Conservation (phyloP, 2,888 invertebrate genomes). For the Abrostola tripartita region DNA sequence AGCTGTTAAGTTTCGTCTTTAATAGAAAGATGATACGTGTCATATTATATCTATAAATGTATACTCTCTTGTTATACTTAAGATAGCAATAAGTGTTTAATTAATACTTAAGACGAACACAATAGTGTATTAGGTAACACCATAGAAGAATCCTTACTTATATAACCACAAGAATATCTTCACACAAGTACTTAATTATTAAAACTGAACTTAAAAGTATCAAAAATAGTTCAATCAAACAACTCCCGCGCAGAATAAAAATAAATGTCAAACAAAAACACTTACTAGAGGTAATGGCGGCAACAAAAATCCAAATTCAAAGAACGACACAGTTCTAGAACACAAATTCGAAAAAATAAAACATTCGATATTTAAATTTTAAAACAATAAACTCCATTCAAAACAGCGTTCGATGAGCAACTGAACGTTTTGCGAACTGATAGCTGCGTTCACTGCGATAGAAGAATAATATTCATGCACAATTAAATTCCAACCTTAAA, state of each 20-base stretch:
- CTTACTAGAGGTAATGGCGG: constrained; percentile 50
- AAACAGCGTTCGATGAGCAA: constrained; percentile 60
- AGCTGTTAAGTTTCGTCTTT: not conserved
- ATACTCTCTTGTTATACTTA: not conserved
- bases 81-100: constrained; percentile 3
- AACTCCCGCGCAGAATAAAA: constrained; percentile 49
- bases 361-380: constrained; percentile 47
- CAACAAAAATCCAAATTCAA: constrained; percentile 50
- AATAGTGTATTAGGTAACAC: constrained; percentile 11
- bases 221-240: constrained; percentile 8
- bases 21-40: not conserved
- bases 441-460: constrained; percentile 54
- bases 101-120: constrained; percentile 1
- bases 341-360: constrained; percentile 37
- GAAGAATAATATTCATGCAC: constrained; percentile 36
- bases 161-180: not conserved
- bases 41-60: not conserved
- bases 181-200: not conserved
- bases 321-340: constrained; percentile 47
- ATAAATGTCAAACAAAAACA: constrained; percentile 49
- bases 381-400: constrained; percentile 40
- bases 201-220: not conserved
- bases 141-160: not conserved
- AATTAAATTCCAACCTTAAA: constrained; percentile 50
- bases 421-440: constrained; percentile 70